Percentiles rank a stretch among this genome's conserved stretches.
Evolutionary conservation across 2,113 vertebrate species (phyloP).

Genomic region (Coracopsis vasa): DNA sequence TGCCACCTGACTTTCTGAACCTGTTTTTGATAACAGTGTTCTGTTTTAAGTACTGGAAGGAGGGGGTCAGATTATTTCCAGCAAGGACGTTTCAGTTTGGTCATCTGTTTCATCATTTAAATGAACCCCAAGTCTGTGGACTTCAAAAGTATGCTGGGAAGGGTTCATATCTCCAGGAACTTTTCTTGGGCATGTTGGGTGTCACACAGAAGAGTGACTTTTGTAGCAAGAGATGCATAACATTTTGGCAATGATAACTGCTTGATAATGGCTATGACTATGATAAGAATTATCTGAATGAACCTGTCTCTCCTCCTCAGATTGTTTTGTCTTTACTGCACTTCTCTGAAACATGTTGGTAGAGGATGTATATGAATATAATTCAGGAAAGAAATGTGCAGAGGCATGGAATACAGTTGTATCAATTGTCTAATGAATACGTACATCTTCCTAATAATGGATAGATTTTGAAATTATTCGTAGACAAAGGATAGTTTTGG

Average conservation of each 20-base stretch:
- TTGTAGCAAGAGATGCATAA: not conserved
- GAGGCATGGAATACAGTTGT: not conserved
- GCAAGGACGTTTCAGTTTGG: not conserved
- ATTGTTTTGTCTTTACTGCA: not conserved
- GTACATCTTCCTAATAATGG: not conserved
- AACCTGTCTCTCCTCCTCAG: not conserved
- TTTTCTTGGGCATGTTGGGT: not conserved
- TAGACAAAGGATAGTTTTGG: not conserved
- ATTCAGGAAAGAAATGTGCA: not conserved
- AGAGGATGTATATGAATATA: not conserved
- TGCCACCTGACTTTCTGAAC: not conserved
- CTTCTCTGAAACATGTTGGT: not conserved
- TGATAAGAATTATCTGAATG: not conserved
- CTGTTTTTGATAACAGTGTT: not conserved
- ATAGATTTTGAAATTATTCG: not conserved
- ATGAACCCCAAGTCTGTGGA: not conserved
- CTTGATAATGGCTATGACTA: not conserved
- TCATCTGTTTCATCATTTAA: not conserved
- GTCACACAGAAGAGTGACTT: not conserved
- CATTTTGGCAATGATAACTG: not conserved
- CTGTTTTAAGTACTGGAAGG: not conserved
- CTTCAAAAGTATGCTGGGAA: not conserved
- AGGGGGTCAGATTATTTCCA: not conserved
- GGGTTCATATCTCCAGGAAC: not conserved
- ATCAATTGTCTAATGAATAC: not conserved